Evolutionary conservation across 1,140 invertebrate species (phyloP).

Genomic region (Chymomyza costata): DNA sequence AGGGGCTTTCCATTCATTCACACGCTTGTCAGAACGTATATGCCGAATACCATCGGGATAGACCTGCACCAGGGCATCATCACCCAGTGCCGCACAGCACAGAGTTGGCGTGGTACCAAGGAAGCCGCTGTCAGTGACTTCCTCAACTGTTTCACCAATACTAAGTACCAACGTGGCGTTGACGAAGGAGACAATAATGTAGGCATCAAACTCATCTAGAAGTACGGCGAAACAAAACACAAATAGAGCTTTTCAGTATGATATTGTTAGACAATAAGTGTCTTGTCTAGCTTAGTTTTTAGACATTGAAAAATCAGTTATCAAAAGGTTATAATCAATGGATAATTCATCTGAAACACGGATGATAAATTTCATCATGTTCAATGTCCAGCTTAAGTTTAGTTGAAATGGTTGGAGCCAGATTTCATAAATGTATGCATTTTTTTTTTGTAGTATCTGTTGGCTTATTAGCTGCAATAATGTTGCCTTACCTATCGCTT

Average conservation of each 20-base stretch:
- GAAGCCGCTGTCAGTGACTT: slow-evolving; percentile 99
- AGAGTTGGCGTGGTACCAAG: slow-evolving; percentile 98
- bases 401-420: slow-evolving; percentile 6
- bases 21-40: slow-evolving; percentile 96
- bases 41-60: slow-evolving; percentile 99
- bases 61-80: slow-evolving; percentile 98
- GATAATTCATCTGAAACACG: slow-evolving; percentile 75
- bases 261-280: neutral
- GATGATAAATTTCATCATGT: slow-evolving; percentile 73
- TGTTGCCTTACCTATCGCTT: slow-evolving; percentile 75
- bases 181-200: slow-evolving; percentile 99
- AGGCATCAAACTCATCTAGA: slow-evolving; percentile 98
- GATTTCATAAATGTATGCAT: slow-evolving; percentile 17
- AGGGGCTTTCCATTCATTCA: slow-evolving; percentile 99
- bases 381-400: slow-evolving; percentile 54
- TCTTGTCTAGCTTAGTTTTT: neutral
- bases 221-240: slow-evolving; percentile 28
- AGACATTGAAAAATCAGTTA: slow-evolving; percentile 69
- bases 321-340: slow-evolving; percentile 68
- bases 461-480: slow-evolving; percentile 56
- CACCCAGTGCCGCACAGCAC: slow-evolving; percentile 96
- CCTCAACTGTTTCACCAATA: slow-evolving; percentile 99
- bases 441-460: slow-evolving; percentile 67
- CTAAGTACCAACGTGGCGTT: slow-evolving; percentile 99
- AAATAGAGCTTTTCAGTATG: slow-evolving; percentile 20